Percentiles rank a stretch among this genome's conserved stretches.
Evolutionary conservation across 2,888 invertebrate species (phyloP).

Genomic region (Netelia virgata): DNA sequence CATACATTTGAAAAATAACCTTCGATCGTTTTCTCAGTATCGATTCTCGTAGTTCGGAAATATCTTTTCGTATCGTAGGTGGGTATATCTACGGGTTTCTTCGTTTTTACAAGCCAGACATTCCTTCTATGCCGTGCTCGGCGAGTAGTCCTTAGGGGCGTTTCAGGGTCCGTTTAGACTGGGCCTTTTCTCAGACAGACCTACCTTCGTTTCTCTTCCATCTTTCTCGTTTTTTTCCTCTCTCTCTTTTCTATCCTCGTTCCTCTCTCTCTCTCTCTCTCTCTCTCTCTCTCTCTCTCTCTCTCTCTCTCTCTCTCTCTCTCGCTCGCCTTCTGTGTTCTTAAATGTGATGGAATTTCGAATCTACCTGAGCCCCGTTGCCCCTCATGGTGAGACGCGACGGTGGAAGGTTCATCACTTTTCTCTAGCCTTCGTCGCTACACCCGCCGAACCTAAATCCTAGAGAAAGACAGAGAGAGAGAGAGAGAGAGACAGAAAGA

Average conservation of each 20-base stretch:
- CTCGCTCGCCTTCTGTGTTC: slow-evolving; percentile 12
- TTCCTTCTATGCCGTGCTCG: slow-evolving; percentile 19
- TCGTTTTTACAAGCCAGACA: slow-evolving; percentile 32
- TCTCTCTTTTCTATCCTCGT: too few species aligned
- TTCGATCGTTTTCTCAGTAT: too few species aligned
- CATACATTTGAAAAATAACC: too few species aligned
- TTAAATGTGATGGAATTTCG: slow-evolving; percentile 63
- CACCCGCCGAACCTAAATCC: slow-evolving; percentile 10
- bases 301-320: slow-evolving; percentile 10
- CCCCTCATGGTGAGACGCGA: slow-evolving; percentile 16
- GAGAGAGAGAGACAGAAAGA: not conserved
- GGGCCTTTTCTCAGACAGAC: slow-evolving; percentile 58
- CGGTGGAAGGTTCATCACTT: slow-evolving; percentile 35
- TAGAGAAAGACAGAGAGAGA: slow-evolving; percentile 6
- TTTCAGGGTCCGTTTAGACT: slow-evolving; percentile 59
- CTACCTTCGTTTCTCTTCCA: slow-evolving; percentile 35
- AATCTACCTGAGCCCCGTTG: slow-evolving; percentile 55
- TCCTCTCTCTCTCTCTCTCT: slow-evolving; percentile 13
- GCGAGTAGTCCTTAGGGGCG: slow-evolving; percentile 58
- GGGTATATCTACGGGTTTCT: slow-evolving; percentile 2
- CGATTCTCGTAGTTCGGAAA: too few species aligned
- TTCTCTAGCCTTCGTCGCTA: slow-evolving; percentile 45
- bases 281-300: slow-evolving; percentile 8
- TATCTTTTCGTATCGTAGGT: slow-evolving; percentile 5
- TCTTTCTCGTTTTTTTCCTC: slow-evolving; percentile 7